Evolutionary conservation across 2,888 invertebrate genomes (phyloP).

Genomic region (Noctuana brunneofusca): DNA sequence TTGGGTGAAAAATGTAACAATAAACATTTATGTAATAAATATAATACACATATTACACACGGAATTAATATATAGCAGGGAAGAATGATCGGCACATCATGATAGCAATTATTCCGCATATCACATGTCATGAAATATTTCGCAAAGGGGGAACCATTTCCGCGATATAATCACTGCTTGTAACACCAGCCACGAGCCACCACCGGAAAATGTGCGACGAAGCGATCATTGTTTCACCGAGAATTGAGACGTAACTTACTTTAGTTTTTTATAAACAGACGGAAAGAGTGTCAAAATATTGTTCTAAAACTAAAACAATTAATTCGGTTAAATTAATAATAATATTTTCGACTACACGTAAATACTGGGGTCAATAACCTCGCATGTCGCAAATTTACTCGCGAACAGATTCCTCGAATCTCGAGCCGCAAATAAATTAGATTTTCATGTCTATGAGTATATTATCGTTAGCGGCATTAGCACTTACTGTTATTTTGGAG

Average conservation of each 20-base stretch:
- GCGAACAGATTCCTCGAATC: conserved; percentile 22
- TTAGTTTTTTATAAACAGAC: not conserved
- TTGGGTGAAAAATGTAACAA: too few species aligned
- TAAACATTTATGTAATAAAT: too few species aligned
- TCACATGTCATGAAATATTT: conserved; percentile 30
- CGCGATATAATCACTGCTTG: conserved; percentile 19
- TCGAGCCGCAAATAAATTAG: conserved; percentile 14
- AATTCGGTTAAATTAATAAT: too few species aligned
- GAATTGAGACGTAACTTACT: not conserved
- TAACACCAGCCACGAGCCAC: not conserved
- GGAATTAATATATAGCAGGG: too few species aligned
- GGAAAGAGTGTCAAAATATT: too few species aligned
- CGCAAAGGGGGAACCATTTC: conserved; percentile 20
- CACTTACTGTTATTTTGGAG: too few species aligned
- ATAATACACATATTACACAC: too few species aligned
- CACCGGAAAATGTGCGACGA: conserved; percentile 27
- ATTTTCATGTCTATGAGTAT: conserved; percentile 13
- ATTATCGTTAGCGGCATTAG: not conserved
- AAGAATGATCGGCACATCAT: conserved; percentile 20
- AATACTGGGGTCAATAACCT: conserved; percentile 14
- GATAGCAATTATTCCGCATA: conserved; percentile 23
- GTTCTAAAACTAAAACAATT: too few species aligned
- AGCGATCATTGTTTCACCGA: conserved; percentile 4
- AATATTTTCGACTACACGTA: too few species aligned
- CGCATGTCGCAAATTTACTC: conserved; percentile 16